Conservation (phyloP, 2,888 invertebrate species). For the Parnassius glacialis region DNA sequence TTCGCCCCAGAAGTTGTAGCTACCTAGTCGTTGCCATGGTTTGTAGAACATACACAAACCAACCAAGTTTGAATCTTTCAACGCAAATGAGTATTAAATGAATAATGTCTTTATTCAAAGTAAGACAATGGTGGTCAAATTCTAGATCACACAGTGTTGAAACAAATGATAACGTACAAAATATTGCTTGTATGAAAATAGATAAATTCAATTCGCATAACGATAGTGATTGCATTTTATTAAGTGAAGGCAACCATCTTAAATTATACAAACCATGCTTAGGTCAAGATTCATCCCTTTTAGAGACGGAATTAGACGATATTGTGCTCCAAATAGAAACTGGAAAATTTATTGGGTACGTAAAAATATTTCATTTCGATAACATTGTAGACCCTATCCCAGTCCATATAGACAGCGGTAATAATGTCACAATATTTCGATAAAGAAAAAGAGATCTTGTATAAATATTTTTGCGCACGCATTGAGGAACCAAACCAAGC, state of each 20-base stretch:
- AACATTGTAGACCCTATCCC: no score
- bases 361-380: constrained; percentile 33
- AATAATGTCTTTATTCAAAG: constrained; percentile 95
- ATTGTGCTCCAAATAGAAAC: constrained; percentile 90
- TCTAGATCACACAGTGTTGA: constrained; percentile 81
- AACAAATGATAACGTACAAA: constrained; percentile 77
- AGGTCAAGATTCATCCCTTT: constrained; percentile 81
- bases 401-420: no score
- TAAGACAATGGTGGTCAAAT: constrained; percentile 93
- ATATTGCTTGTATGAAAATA: constrained; percentile 83
- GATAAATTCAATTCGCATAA: constrained; percentile 90
- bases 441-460: no score
- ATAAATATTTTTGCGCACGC: no score
- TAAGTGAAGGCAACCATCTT: constrained; percentile 61
- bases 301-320: constrained; percentile 87
- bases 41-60: constrained; percentile 4
- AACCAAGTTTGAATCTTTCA: neutral
- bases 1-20: neutral
- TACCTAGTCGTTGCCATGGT: constrained; percentile 20
- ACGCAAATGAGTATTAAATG: constrained; percentile 2
- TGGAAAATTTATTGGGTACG: constrained; percentile 93
- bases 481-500: no score
- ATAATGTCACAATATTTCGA: no score
- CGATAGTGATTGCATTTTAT: constrained; percentile 89
- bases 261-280: constrained; percentile 63